Evolutionary conservation across 2,113 vertebrate species (phyloP).

Genomic region (Alaudala cheleensis): DNA sequence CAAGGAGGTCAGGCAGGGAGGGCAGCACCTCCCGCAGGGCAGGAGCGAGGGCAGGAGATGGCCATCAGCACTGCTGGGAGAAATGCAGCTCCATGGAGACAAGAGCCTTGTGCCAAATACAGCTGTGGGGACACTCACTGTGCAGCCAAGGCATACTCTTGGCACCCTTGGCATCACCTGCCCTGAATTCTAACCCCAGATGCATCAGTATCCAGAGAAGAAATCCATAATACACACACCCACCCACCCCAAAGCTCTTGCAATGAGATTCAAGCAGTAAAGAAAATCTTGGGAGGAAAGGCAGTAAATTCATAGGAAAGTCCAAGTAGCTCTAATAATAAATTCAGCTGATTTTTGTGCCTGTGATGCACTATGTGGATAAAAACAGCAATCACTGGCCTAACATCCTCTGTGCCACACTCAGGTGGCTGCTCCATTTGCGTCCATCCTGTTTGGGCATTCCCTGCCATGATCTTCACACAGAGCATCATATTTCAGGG

Average conservation of each 20-base stretch:
- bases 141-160: fast-evolving
- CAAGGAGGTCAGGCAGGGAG: slow-evolving; percentile 1
- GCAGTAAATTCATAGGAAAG: background rate
- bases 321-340: background rate
- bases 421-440: background rate
- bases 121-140: background rate
- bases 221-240: background rate
- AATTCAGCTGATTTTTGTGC: background rate
- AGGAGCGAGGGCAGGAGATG: background rate
- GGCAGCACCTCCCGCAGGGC: slow-evolving; percentile 7
- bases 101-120: background rate
- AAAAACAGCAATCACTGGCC: background rate
- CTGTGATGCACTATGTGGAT: background rate
- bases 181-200: background rate
- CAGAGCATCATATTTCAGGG: background rate
- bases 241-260: background rate
- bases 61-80: background rate
- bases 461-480: background rate
- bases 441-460: background rate
- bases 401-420: background rate
- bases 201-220: background rate
- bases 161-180: background rate
- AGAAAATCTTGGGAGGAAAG: background rate
- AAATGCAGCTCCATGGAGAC: background rate
- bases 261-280: background rate